Base-by-base conservation (phyloP, 2,113 vertebrate genomes). In the Pollimyrus isidori region DNA sequence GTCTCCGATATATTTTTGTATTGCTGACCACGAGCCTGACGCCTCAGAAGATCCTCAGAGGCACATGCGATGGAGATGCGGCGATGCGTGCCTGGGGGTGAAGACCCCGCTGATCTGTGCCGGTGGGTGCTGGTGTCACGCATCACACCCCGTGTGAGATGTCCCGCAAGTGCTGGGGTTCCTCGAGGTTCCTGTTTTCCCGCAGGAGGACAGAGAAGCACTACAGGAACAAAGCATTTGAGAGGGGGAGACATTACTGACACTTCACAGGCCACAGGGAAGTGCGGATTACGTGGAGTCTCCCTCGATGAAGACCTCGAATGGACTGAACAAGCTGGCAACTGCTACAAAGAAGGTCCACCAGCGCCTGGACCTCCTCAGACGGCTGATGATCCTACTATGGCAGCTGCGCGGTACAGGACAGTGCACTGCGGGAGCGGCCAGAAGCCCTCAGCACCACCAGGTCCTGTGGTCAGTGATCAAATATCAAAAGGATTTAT, bases 241-340 rank as follows among this genome's bases (percentile, higher is more conserved):
- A 94, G 26, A 93, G 95, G 1, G 94, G 94, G 94, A 94, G 87
- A 95, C 94, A 6, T 86, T 88, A 65, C 94, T 93, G 85, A 91
- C 82, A 7, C 94, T 96, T 91, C 91, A 96, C 94, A 76, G 94
- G 94, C 88, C 95, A 93, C 0, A 96, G 93, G 94, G 94, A 95
- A 87, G n/a, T 91, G 23, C 35, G 48, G 23, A 46, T 26, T 19
- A 42, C 3, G 3, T 56, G 9, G 58, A 65, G n/a, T 65, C 62
- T 26, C n/a, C n/a, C 62, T 11, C 7, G 11, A 3, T 26, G 9
- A 65, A 65, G 62, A 65, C 62, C 62, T 65, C n/a, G 26, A 3
- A 65, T 26, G 62, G 7, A 65, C n/a, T 26, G 62, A 26, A 65
- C 23, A 26, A 30, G n/a, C n/a, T n/a, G 3, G n/a, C 9, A 65